A percentile compares a stretch with the other conserved stretches of the same genome.
Conservation (phyloP, 1,140 invertebrate genomes). For the Thalassaphorura encarpata region DNA sequence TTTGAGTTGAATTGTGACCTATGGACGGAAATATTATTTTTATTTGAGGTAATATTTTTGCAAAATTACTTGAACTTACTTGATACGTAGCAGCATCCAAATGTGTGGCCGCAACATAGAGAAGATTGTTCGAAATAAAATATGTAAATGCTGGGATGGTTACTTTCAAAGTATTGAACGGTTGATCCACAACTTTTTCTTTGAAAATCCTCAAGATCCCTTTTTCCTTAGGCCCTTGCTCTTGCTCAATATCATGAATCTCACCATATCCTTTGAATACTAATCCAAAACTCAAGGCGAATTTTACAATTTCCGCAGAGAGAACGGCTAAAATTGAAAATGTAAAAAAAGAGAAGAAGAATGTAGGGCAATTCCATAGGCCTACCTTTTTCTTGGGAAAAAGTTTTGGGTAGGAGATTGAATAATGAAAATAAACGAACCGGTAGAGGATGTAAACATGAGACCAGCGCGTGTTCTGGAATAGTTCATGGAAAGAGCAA, state of each 20-base stretch:
- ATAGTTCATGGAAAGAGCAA: conserved; percentile 91
- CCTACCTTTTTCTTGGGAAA: no score
- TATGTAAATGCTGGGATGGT: conserved; percentile 92
- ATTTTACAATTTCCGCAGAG: conserved; percentile 89
- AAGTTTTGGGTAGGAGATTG: not conserved
- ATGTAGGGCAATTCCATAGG: not conserved
- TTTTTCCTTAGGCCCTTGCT: conserved; percentile 37
- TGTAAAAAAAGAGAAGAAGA: not conserved
- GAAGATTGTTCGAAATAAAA: conserved; percentile 91
- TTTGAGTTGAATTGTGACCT: conserved; percentile 98
- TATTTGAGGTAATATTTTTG: not conserved
- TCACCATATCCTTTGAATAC: conserved; percentile 56
- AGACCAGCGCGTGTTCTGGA: conserved; percentile 73
- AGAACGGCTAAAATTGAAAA: conserved; percentile 65
- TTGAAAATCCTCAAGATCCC: conserved; percentile 41
- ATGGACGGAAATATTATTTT: not conserved
- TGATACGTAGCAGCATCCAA: conserved; percentile 97
- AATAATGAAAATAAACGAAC: conserved; percentile 41
- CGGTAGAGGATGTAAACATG: conserved; percentile 84
- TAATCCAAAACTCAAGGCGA: conserved; percentile 69
- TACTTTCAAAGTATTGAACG: conserved; percentile 81
- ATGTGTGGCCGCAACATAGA: conserved; percentile 94
- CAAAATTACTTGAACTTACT: conserved; percentile 44
- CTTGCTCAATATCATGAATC: no score
- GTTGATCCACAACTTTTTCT: conserved; percentile 66